These are phyloP conservation scores for Troglohyphantes excavatus DNA, from an alignment of 2,888 invertebrate genomes.

Conservation along the genomic window DNA sequence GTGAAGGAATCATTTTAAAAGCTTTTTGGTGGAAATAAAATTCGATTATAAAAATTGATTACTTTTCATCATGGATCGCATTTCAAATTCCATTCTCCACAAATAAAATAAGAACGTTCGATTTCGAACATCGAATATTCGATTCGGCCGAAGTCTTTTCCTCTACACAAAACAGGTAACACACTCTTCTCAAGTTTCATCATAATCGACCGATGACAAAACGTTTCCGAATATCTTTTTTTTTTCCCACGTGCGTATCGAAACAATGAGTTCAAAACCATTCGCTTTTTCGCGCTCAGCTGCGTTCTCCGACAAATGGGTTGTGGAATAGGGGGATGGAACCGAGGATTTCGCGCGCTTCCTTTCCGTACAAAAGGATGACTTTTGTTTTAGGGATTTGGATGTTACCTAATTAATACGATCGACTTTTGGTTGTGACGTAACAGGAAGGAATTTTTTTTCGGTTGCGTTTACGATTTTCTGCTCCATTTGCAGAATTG, in stretches of 20 bases:
- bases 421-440: background rate
- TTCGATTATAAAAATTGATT: too few relatives aligned
- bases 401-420: constrained; percentile 65
- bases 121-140: too few relatives aligned
- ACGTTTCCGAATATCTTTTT: too few relatives aligned
- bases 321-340: constrained; percentile 7
- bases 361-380: background rate
- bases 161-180: too few relatives aligned
- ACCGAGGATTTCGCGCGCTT: background rate
- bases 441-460: background rate
- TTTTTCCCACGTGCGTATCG: background rate
- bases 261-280: constrained; percentile 45
- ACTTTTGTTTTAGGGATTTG: background rate
- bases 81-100: too few relatives aligned
- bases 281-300: constrained; percentile 26
- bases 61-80: too few relatives aligned
- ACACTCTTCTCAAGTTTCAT: too few relatives aligned
- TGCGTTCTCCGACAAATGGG: constrained; percentile 18
- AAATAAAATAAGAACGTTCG: too few relatives aligned
- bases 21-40: too few relatives aligned
- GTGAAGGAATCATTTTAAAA: too few relatives aligned
- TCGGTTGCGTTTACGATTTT: background rate
- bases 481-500: background rate
- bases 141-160: too few relatives aligned
- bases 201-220: too few relatives aligned